Conservation (phyloP, 2,113 vertebrate genomes). For the Reinhardtius hippoglossoides region DNA sequence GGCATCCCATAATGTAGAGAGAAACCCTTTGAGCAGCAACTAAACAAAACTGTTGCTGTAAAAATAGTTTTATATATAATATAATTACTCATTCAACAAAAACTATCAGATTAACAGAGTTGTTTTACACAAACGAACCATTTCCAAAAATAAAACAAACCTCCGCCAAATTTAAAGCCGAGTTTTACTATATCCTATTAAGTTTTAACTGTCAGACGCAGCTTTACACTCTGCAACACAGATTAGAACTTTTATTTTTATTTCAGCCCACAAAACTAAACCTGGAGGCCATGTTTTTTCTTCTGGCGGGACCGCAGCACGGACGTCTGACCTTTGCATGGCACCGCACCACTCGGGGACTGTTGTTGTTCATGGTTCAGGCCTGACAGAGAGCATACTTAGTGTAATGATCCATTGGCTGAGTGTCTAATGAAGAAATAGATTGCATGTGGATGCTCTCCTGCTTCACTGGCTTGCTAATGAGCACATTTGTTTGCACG, state of each 20-base stretch:
- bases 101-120: conserved; percentile 12
- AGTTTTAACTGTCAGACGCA: conserved; percentile 4
- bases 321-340: conserved; percentile 36
- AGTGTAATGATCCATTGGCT: conserved; percentile 73
- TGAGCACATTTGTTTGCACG: conserved; percentile 66
- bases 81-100: background rate
- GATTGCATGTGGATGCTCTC: conserved; percentile 58
- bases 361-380: conserved; percentile 55
- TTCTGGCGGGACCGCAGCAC: background rate
- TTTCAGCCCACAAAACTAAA: conserved; percentile 7
- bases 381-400: conserved; percentile 54
- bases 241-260: conserved; percentile 2
- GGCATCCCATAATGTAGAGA: conserved; percentile 10
- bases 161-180: background rate
- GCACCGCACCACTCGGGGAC: conserved; percentile 21
- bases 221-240: background rate
- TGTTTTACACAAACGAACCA: background rate
- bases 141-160: conserved; percentile 5
- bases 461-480: conserved; percentile 63
- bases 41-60: conserved; percentile 14
- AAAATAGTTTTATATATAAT: conserved; percentile 1
- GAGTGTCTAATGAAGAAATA: conserved; percentile 70
- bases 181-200: background rate
- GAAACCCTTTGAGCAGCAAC: conserved; percentile 6
- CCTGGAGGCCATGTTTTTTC: background rate